Evolutionary conservation across 2,113 vertebrate species (phyloP), one percentile per base, ranked within the genome.

Genomic region (Psilopsiagon aymara): DNA sequence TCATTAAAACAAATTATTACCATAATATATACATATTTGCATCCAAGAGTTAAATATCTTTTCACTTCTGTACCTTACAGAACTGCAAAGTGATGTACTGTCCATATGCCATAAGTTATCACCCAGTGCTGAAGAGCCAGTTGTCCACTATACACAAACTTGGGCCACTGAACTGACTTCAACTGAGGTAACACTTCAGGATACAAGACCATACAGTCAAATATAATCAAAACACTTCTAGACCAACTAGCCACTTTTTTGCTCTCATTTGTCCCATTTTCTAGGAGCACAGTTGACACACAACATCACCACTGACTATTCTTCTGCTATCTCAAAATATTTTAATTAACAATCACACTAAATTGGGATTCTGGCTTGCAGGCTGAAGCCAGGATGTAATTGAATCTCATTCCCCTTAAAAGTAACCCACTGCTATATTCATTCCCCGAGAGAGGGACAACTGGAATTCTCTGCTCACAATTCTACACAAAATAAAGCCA

Each of bases 301-400:
- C 29, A 9, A 21, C 4, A 3, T 10, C 80, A 59, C 24, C 51
- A 27, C 71, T 49, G 52, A 4, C 79, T 46, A 11, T 41, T 62
- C 39, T n/a, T 33, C 21, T 43, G 51, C 8, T 35, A 74, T 31
- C 60, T 86, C 44, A 33, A 39, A 23, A 16, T 55, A 52, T 44
- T 92, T 89, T 94, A 82, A 89, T 89, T 89, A 95, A 94, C 53
- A 70, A 81, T 63, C 17, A 17, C 16, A 82, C 82, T 83, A 91
- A 88, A 84, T 66, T 44, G 53, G 73, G 83, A 33, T 60, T 18
- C 47, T 37, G 71, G 47, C 46, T 91, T 69, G 63, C 59, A 88
- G 44, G 70, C 71, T 92, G 85, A 94, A 93, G 59, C 47, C 90
- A 88, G 88, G 1, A 21, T 23, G 29, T 74, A 79, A 94, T 27